Conservation (phyloP, 2,113 vertebrate species). For the Oryctolagus cuniculus region DNA sequence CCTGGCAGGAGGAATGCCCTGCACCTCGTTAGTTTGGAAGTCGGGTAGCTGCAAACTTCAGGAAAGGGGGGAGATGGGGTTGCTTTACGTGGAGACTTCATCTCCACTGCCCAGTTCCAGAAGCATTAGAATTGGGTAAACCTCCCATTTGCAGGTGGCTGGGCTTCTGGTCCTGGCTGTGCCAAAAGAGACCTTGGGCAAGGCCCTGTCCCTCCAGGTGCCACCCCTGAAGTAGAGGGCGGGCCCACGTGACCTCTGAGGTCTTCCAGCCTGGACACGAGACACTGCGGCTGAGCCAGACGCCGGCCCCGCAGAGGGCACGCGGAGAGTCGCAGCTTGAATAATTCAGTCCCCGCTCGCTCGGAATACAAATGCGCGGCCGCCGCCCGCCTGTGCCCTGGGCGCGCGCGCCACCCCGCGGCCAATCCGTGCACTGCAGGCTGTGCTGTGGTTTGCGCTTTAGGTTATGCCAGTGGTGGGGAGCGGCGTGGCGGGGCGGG, state of each 20-base stretch:
- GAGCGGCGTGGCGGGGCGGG: no score
- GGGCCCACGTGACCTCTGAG: conserved; percentile 23
- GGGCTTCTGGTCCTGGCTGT: not conserved
- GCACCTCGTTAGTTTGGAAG: not conserved
- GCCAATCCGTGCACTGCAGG: not conserved
- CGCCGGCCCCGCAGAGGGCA: conserved; percentile 21
- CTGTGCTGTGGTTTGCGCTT: not conserved
- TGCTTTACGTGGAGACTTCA: not conserved
- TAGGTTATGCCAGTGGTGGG: no score
- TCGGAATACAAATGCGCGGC: not conserved
- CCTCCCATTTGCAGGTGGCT: not conserved
- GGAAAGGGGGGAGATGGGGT: not conserved
- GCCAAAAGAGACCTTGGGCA: not conserved
- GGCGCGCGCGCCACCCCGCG: conserved; percentile 40
- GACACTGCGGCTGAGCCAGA: conserved; percentile 13
- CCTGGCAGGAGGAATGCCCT: no score
- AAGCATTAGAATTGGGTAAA: not conserved
- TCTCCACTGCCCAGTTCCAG: not conserved
- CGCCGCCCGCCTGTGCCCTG: not conserved
- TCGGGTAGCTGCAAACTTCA: not conserved
- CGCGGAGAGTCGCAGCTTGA: not conserved
- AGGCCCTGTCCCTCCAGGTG: not conserved
- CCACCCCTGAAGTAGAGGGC: not conserved
- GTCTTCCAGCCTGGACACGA: not conserved
- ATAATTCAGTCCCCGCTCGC: not conserved